Percentiles rank a stretch among this genome's conserved stretches.
Evolutionary conservation across 2,113 vertebrate genomes (phyloP).

Genomic region (Lycocorax pyrrhopterus): DNA sequence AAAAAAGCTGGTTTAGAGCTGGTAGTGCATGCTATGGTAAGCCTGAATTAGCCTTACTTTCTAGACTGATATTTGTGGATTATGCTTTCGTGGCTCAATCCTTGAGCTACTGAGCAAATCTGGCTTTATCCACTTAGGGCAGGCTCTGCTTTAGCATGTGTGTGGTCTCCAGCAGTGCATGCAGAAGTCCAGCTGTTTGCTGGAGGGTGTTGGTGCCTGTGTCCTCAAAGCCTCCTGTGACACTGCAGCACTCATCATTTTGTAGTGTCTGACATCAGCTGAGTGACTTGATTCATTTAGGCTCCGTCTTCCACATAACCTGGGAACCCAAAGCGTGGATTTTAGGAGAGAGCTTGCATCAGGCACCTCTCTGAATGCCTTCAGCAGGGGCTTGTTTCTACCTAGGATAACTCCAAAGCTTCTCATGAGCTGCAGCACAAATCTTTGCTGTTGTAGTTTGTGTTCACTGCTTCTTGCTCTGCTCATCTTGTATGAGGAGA

Average conservation of each 20-base stretch:
- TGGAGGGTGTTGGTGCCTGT: background rate
- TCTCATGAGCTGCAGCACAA: background rate
- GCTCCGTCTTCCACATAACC: background rate
- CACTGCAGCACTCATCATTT: background rate
- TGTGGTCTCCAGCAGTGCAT: background rate
- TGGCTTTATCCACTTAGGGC: background rate
- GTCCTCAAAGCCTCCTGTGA: background rate
- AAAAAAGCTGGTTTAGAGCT: background rate
- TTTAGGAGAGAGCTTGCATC: background rate
- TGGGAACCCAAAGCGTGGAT: background rate
- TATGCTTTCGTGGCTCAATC: background rate
- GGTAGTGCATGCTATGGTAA: background rate
- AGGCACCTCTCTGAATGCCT: background rate
- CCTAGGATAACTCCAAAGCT: background rate
- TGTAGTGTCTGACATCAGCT: background rate
- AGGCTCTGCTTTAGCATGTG: background rate
- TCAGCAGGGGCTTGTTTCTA: background rate
- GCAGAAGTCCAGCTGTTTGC: background rate
- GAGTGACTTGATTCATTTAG: background rate
- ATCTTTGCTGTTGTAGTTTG: background rate
- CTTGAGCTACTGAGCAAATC: background rate
- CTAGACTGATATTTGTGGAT: background rate
- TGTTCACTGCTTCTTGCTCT: background rate
- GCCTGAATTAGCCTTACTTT: background rate
- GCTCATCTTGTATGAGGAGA: background rate